Base-by-base conservation (phyloP, 2,797 vertebrate genomes). In the Hephaestus fuliginosus region DNA sequence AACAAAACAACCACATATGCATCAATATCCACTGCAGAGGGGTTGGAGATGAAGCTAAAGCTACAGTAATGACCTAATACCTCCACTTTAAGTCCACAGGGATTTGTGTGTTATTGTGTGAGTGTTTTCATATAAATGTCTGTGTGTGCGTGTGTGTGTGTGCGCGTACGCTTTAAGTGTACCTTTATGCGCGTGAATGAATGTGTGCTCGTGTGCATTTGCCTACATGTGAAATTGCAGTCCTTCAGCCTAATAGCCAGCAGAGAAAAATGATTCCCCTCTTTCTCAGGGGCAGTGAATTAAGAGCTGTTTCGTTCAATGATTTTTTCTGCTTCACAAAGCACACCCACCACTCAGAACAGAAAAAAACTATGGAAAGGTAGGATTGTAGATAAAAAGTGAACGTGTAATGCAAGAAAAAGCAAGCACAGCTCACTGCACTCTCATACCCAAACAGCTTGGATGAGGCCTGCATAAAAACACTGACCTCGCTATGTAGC, bases 21-120 rank as follows among this genome's bases (percentile, higher is more conserved):
- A 71, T 91, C 85, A 85, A 88, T 87, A 86, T 56, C 60, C 81
- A 79, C 58, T 75, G 58, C 57, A 84, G 80, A 84, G 18, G 15
- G 52, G 49, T 58, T 78, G 51, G 61, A 86, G 69, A 91, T 90
- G 63, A 82, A 89, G 81, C 78, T 63, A 78, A 87, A 85, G 82
- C 78, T 73, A 76, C 80, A 56, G 76, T 90, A 89, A 93, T 85
- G 74, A 83, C 81, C 81, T 82, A 82, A 78, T 74, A 76, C 33
- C 52, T 64, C 70, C 58, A 80, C 30, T 76, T 79, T 70, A 33
- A 39, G 65, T 83, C 78, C n/a, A 78, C 55, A n/a, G 83, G 77
- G 88, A 83, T 84, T 17, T 68, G 13, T 76, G 53, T 41, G 51
- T 18, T 17, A 69, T 17, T 58, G 49, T 78, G 52, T 78, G 51